phyloP scores from a whole-genome alignment of 2,113 vertebrate genomes.

The Dicerorhinus sumatrensis region DNA sequence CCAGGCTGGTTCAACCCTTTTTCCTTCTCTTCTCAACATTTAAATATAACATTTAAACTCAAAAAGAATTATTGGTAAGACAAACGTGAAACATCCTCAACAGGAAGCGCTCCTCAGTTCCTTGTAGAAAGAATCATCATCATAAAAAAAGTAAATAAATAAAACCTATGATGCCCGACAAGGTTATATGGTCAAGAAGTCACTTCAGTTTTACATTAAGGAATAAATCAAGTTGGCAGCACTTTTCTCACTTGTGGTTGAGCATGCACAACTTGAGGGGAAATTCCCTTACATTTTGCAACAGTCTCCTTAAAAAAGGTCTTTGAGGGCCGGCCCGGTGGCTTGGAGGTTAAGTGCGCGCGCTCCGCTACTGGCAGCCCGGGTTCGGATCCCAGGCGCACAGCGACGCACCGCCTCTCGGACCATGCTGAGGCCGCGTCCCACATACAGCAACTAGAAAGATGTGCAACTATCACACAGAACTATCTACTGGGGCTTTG shows the following conservation, averaged over 20 bases:
- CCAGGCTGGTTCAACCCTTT: neutral
- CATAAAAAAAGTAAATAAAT: neutral
- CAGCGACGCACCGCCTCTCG: too few relatives aligned
- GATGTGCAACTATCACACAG: too few relatives aligned
- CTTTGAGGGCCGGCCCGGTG: neutral
- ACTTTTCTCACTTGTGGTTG: neutral
- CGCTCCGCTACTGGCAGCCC: too few relatives aligned
- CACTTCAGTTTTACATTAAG: neutral
- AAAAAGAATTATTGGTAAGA: neutral
- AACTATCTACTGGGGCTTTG: too few relatives aligned
- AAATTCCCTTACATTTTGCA: neutral
- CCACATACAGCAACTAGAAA: too few relatives aligned
- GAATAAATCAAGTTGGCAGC: neutral
- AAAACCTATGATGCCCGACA: neutral
- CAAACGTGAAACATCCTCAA: constrained; percentile 21
- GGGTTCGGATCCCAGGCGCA: too few relatives aligned
- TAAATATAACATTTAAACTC: constrained; percentile 10
- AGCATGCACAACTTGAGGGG: neutral
- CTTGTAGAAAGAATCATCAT: neutral
- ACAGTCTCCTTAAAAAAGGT: neutral
- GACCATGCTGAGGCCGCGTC: too few relatives aligned
- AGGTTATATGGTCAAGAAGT: neutral
- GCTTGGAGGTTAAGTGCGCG: too few relatives aligned
- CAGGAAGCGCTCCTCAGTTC: neutral
- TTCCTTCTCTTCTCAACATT: neutral